Evolutionary conservation across 2,888 invertebrate genomes (phyloP).

Genomic region (Danaus chrysippus): DNA sequence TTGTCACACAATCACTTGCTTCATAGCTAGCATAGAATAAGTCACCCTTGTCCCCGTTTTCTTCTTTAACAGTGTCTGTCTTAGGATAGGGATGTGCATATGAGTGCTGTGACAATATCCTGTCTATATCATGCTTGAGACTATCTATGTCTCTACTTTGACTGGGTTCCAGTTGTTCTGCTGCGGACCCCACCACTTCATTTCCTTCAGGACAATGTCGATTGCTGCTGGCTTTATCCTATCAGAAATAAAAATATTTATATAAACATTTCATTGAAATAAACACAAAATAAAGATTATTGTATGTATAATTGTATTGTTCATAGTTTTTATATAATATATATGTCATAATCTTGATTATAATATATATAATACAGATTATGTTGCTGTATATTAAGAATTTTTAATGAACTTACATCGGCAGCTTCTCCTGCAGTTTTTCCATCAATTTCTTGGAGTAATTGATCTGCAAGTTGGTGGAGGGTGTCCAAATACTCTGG

Average conservation of each 20-base stretch:
- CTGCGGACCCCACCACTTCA: slow-evolving; percentile 92
- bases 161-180: slow-evolving; percentile 92
- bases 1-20: slow-evolving; percentile 85
- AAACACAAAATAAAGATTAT: background rate
- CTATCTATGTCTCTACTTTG: slow-evolving; percentile 72
- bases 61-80: slow-evolving; percentile 49
- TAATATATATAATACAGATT: no score
- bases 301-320: no score
- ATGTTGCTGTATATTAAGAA: no score
- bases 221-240: slow-evolving; percentile 63
- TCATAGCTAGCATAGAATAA: slow-evolving; percentile 86
- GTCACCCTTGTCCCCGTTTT: slow-evolving; percentile 73
- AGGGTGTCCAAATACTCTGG: slow-evolving; percentile 85
- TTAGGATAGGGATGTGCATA: slow-evolving; percentile 73
- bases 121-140: slow-evolving; percentile 65
- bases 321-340: no score
- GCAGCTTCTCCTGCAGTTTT: slow-evolving; percentile 82
- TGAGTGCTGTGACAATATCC: slow-evolving; percentile 73
- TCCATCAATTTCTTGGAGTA: slow-evolving; percentile 88
- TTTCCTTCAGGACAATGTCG: slow-evolving; percentile 72
- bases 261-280: background rate
- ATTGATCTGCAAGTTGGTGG: slow-evolving; percentile 90
- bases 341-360: no score
- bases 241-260: slow-evolving; percentile 34
- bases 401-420: slow-evolving; percentile 73